Conservation (phyloP, 2,888 invertebrate genomes). For the Hermodice carunculata region DNA sequence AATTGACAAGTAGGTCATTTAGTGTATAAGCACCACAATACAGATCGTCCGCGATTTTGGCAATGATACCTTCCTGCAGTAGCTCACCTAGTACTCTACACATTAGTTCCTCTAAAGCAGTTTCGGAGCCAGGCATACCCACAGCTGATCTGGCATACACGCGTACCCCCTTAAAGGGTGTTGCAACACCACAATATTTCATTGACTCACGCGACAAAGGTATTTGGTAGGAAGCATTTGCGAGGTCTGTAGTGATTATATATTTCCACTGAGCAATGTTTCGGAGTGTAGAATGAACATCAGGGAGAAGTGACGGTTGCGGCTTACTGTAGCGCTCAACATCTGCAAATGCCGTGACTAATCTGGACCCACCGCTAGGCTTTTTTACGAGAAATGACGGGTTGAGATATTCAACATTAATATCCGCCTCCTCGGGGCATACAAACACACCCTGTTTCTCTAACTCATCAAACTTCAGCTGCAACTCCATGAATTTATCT, state of each 20-base stretch:
- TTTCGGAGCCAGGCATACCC: conserved; percentile 19
- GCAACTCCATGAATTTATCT: conserved; percentile 34
- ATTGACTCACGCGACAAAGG: conserved; percentile 27
- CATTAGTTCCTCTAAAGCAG: conserved; percentile 21
- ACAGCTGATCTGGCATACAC: conserved; percentile 29
- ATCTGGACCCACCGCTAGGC: not conserved
- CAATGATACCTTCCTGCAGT: conserved; percentile 35
- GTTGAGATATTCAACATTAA: conserved; percentile 42
- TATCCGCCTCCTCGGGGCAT: conserved; percentile 33
- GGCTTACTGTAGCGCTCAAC: not conserved
- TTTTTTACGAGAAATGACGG: conserved; percentile 28
- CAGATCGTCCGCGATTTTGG: conserved; percentile 44
- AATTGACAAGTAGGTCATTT: conserved; percentile 31
- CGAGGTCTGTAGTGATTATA: not conserved
- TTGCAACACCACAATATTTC: conserved; percentile 20
- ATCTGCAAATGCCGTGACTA: not conserved
- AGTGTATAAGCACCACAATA: conserved; percentile 42
- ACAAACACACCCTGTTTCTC: conserved; percentile 28
- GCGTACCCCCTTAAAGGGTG: conserved; percentile 38
- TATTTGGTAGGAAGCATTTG: conserved; percentile 41
- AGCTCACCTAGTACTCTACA: conserved; percentile 28
- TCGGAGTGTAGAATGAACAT: conserved; percentile 14
- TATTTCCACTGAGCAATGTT: conserved; percentile 18
- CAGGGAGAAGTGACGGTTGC: conserved; percentile 9
- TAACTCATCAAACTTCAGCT: conserved; percentile 41